Evolutionary conservation across 2,888 invertebrate species (phyloP).

Genomic region (Acanthosepion lycidas): DNA sequence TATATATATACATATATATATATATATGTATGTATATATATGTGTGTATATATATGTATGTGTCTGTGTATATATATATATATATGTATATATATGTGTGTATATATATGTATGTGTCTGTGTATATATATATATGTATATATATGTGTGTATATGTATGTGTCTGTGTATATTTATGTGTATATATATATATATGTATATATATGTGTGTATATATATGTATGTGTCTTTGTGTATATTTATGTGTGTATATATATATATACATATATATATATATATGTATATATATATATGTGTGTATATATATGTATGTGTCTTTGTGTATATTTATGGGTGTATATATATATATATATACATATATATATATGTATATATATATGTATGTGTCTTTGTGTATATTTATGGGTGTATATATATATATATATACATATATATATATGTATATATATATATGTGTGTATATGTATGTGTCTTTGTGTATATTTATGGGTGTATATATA

Average conservation of each 20-base stretch:
- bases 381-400: no score
- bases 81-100: neutral
- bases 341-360: no score
- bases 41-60: neutral
- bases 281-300: neutral
- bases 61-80: neutral
- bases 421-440: no score
- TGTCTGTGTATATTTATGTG: neutral
- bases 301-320: no score
- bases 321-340: no score
- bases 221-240: neutral
- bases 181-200: neutral
- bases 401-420: no score
- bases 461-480: no score
- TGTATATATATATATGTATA: neutral
- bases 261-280: neutral
- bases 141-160: neutral
- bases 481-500: no score
- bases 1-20: neutral
- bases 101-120: neutral
- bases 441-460: no score
- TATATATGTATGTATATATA: neutral
- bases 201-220: neutral
- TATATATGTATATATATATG: no score
- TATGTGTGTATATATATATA: neutral